Evolutionary conservation across 2,797 vertebrate genomes (phyloP), one percentile per base, ranked within the genome.

Genomic region (Capromys pilorides): DNA sequence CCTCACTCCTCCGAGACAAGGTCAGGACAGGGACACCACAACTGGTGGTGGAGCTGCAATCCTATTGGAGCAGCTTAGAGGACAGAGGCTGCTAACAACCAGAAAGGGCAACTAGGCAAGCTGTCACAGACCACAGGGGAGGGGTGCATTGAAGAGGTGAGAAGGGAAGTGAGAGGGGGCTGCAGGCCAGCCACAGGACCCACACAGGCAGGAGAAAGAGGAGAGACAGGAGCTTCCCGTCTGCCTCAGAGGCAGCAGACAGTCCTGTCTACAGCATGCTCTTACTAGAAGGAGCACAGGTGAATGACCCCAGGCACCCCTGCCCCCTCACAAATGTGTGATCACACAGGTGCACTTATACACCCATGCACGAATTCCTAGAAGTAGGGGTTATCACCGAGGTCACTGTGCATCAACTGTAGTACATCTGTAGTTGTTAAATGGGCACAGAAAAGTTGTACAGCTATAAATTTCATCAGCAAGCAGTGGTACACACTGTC

Each of bases 401-500:
- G 13, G 36, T 80, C 54, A 45, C 24, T 36, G 14, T 75, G 21
- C 16, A 39, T 28, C 62, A 67, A 33, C 16, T 9, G 18, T 59
- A 41, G 19, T 28, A 2, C 62, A 19, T 21, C 26, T 86, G 31
- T 64, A 41, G 77, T 51, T 75, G 41, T 59, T 77, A 51, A 2
- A 41, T 11, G 19, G 13, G 22, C 28, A 6, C 14, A 9, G 57
- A 49, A 28, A 87, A 16, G 57, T 12, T 21, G 45, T 14, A 2
- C 28, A 36, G 11, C 6, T 77, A 80, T 75, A 59, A 31, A 8
- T 22, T 31, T 64, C 24, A 2, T 11, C 22, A 39, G 28, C 36
- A 45, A 3, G 36, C 22, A 5, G 2, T 3, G 14, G 45, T 49
- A 13, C 28, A 14, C 33, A 4, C 1, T 11, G 6, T 4, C 41